Base-by-base conservation (phyloP, 2,113 vertebrate species). In the Oryzias curvinotus region DNA sequence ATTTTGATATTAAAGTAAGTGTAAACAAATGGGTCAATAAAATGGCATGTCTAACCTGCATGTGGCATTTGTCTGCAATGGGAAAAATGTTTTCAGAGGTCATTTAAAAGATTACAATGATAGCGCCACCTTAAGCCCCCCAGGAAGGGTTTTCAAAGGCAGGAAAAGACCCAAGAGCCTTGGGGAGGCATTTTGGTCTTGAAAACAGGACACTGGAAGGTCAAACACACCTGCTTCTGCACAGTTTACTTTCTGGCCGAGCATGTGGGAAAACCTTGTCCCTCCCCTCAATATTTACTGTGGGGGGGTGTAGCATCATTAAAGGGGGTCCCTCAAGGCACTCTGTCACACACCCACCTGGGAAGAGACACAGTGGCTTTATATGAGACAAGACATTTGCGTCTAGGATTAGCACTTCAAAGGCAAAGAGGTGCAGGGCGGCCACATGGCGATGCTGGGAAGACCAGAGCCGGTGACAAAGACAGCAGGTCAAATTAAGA, bases 331-430 rank as follows among this genome's bases (percentile, higher is more conserved):
- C 86, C 86, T 75, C 21, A 76, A 87, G 89, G 79, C 71, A 73
- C 71, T 77, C 83, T 83, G 83, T 90, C 86, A 87, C 70, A 78
- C 82, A 76, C 85, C 80, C 84, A 90, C 86, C 84, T 88, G 87
- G 83, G 85, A 86, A 87, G 86, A 86, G 86, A 82, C 88, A 90
- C 75, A 57, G 77, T 87, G 83, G 80, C 86, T 91, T 90, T 90
- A 88, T 89, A 91, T 87, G 84, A 89, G 87, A 89, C 81, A 86
- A 81, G 89, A 89, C 86, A 75, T 85, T 90, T 85, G 82, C 62
- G 74, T 86, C 74, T 78, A 72, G 75, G 69, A 91, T 91, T 90
- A 86, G 85, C 89, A 89, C 88, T 89, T 89, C 89, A 90, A 90
- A 90, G 87, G 62, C 73, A 56, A 81, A 86, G 79, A 66, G 79